Evolutionary conservation across 1,140 invertebrate genomes (phyloP).

Genomic region (Drosophila sulfurigaster): DNA sequence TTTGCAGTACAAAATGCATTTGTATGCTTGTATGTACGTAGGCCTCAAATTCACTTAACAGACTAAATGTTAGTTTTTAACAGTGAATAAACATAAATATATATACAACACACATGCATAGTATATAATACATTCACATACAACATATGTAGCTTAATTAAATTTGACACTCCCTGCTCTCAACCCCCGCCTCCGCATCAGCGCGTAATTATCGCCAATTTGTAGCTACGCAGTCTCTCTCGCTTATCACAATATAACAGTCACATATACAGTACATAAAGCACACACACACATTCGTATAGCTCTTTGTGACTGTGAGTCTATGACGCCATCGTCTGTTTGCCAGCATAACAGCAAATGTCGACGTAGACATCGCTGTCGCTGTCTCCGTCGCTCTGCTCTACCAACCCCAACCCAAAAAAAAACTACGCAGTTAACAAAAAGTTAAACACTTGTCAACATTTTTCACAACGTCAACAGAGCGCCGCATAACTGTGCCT

Average conservation of each 20-base stretch:
- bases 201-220: slow-evolving; percentile 34
- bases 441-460: slow-evolving; percentile 66
- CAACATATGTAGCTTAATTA: slow-evolving; percentile 23
- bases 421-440: slow-evolving; percentile 77
- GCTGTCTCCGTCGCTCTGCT: not conserved
- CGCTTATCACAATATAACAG: slow-evolving; percentile 33
- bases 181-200: not conserved
- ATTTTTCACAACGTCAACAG: slow-evolving; percentile 68
- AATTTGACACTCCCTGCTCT: not conserved
- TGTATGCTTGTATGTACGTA: slow-evolving; percentile 8
- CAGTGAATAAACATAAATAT: slow-evolving; percentile 12
- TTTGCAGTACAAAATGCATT: slow-evolving; percentile 48
- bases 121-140: not conserved
- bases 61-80: slow-evolving; percentile 27
- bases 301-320: slow-evolving; percentile 18
- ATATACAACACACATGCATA: not conserved
- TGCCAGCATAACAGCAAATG: slow-evolving; percentile 56
- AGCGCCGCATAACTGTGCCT: slow-evolving; percentile 58
- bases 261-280: slow-evolving; percentile 6
- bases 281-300: not conserved
- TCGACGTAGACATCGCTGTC: slow-evolving; percentile 29
- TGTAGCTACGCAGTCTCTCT: slow-evolving; percentile 23
- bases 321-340: slow-evolving; percentile 72
- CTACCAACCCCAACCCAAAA: slow-evolving; percentile 58
- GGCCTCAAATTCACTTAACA: slow-evolving; percentile 38